Percentiles rank a stretch among this genome's conserved stretches.
Evolutionary conservation across 1,140 invertebrate genomes (phyloP).

Genomic region (Bathynomus jamesi): DNA sequence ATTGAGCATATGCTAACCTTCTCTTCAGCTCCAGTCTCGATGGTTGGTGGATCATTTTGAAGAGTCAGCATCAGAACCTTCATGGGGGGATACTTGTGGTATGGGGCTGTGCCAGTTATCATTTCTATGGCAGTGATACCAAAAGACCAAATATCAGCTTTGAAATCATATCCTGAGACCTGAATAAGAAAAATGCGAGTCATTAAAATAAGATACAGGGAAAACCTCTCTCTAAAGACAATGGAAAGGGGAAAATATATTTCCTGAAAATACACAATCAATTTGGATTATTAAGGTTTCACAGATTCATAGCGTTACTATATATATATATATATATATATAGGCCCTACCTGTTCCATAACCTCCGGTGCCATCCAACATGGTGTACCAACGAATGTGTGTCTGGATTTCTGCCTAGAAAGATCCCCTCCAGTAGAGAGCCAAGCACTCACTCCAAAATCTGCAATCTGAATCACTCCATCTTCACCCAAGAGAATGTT

Average conservation of each 20-base stretch:
- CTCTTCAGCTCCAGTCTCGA: constrained; percentile 91
- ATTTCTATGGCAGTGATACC: constrained; percentile 98
- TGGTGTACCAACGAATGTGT: constrained; percentile 61
- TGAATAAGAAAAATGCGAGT: constrained; percentile 41
- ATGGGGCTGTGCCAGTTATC: constrained; percentile 96
- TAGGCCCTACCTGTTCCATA: constrained; percentile 74
- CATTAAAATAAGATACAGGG: no score
- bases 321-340: background rate
- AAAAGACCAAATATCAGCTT: constrained; percentile 99
- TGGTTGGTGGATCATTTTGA: constrained; percentile 90
- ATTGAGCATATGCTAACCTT: constrained; percentile 50
- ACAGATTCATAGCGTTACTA: no score
- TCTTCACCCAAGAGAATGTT: constrained; percentile 97
- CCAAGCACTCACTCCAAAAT: constrained; percentile 91
- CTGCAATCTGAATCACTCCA: constrained; percentile 96
- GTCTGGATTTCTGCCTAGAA: constrained; percentile 72
- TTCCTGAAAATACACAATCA: no score
- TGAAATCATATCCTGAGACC: constrained; percentile 97
- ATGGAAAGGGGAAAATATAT: no score
- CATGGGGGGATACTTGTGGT: constrained; percentile 99
- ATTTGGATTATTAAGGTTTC: no score
- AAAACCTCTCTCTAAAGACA: no score
- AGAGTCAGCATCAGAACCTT: constrained; percentile 55
- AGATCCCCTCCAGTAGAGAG: constrained; percentile 80
- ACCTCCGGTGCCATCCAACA: constrained; percentile 99